Conservation (phyloP, 92 coral and sea anemone species). For the Meandrina meandrites region DNA sequence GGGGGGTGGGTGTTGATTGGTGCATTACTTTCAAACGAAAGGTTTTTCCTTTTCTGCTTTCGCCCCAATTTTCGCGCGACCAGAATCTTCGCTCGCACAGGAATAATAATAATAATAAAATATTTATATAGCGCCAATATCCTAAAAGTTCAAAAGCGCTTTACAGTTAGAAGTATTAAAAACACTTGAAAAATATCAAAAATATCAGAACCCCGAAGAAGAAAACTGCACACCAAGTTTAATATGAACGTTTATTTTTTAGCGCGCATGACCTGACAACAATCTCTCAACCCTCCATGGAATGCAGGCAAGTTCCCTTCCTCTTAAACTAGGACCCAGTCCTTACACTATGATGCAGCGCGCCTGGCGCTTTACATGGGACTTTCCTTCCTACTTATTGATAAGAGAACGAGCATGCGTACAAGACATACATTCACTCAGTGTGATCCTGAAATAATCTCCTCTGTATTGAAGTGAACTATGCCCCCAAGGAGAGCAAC, state of each 20-base stretch:
- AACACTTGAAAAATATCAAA: not conserved
- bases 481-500: not conserved
- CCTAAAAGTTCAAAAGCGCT: too few species aligned
- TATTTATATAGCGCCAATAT: too few species aligned
- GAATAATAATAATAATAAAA: too few species aligned
- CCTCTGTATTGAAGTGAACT: not conserved
- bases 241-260: not conserved
- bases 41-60: too few species aligned
- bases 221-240: not conserved
- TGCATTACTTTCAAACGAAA: too few species aligned
- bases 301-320: too few species aligned
- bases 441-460: not conserved
- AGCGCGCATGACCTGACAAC: not conserved
- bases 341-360: not conserved
- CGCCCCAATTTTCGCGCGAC: too few species aligned
- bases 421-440: not conserved
- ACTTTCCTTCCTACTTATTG: not conserved
- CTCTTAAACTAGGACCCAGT: not conserved
- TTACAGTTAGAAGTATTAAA: too few species aligned
- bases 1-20: too few species aligned
- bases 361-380: not conserved
- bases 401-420: not conserved
- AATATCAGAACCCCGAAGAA: not conserved
- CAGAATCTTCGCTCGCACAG: too few species aligned
- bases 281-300: not conserved